phyloP scores from a whole-genome alignment of 2,113 vertebrate species.

The Phrynosoma platyrhinos region DNA sequence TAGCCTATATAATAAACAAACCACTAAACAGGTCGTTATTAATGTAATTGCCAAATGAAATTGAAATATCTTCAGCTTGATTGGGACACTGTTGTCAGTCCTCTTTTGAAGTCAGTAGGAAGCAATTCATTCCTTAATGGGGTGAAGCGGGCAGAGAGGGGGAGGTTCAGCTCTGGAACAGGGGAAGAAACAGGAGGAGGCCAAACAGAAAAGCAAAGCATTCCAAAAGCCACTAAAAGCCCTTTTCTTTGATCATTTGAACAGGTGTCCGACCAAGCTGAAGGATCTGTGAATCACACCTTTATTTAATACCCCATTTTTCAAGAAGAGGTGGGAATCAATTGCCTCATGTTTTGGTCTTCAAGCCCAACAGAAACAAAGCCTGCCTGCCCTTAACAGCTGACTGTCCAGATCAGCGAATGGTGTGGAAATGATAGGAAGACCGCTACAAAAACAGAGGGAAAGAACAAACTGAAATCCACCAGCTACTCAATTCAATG shows the following conservation, averaged over 20 bases:
- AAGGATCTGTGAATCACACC: neutral
- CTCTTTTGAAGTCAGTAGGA: conserved; percentile 30
- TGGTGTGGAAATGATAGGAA: neutral
- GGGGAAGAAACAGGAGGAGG: conserved; percentile 2
- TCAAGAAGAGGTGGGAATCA: neutral
- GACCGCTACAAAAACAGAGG: neutral
- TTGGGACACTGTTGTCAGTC: conserved; percentile 10
- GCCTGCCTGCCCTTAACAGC: neutral
- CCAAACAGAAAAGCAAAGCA: conserved; percentile 2
- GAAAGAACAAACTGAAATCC: neutral
- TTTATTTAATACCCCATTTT: conserved; percentile 12
- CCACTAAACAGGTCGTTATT: conserved; percentile 4
- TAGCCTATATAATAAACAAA: conserved; percentile 21
- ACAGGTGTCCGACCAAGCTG: conserved; percentile 3
- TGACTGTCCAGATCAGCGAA: neutral
- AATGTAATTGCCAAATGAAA: conserved; percentile 23
- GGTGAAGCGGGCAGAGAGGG: neutral
- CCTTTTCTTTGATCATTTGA: conserved; percentile 15
- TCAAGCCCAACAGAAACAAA: neutral
- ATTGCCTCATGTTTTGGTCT: neutral
- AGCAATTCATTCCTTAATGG: conserved; percentile 31
- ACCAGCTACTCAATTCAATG: neutral
- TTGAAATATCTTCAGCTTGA: conserved; percentile 15
- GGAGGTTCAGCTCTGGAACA: neutral
- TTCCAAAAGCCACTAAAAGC: neutral